These are phyloP conservation scores for Actinia equina DNA, from an alignment of 64 coral and sea anemone species.

Conservation along the genomic window DNA sequence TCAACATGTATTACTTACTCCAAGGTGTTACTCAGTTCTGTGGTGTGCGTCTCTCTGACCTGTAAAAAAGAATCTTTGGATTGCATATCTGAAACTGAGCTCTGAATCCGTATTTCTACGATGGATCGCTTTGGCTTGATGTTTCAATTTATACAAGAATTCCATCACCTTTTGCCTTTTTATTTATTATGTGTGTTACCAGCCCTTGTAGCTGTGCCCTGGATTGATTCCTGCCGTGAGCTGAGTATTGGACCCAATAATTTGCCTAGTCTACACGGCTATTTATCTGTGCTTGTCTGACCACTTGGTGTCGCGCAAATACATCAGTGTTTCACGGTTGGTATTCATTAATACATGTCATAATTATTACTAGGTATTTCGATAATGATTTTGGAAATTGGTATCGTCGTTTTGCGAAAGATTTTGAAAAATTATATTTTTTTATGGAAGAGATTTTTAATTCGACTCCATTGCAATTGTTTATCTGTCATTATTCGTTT, in stretches of 20 bases:
- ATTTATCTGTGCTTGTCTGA: background rate
- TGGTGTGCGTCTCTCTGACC: background rate
- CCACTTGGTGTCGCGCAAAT: background rate
- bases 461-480: background rate
- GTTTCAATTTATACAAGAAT: background rate
- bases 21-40: background rate
- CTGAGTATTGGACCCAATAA: background rate
- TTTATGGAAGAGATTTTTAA: background rate
- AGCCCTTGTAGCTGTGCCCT: background rate
- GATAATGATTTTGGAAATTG: background rate
- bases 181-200: background rate
- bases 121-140: background rate
- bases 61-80: too few species aligned
- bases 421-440: slow-evolving; percentile 1
- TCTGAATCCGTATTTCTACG: too few species aligned
- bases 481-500: background rate
- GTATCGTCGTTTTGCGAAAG: background rate
- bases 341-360: background rate
- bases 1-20: background rate
- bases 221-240: background rate
- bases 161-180: background rate
- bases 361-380: background rate
- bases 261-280: background rate
- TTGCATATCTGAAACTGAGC: too few species aligned
- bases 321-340: background rate